phyloP scores from a whole-genome alignment of 2,797 vertebrate genomes.

The Liasis olivaceus region DNA sequence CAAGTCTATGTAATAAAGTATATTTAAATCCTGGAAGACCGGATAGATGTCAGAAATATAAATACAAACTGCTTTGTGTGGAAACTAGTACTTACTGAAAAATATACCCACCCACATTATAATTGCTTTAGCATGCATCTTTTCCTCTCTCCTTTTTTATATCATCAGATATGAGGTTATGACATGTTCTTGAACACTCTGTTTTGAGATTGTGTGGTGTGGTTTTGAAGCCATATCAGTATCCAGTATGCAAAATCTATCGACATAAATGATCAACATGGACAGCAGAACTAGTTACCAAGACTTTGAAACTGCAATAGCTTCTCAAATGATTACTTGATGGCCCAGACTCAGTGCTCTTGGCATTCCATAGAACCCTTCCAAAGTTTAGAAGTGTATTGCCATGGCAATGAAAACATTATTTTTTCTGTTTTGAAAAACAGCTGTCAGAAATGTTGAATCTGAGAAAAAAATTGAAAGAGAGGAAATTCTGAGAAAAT shows the following conservation, averaged over 20 bases:
- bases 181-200: not conserved
- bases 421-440: conserved; percentile 52
- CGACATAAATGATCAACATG: conserved; percentile 26
- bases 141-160: conserved; percentile 28
- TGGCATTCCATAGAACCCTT: conserved; percentile 31
- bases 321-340: conserved; percentile 13
- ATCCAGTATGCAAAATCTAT: not conserved
- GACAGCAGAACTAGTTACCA: not conserved
- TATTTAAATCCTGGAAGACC: not conserved
- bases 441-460: conserved; percentile 55
- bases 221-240: not conserved
- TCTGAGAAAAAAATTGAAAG: conserved; percentile 40
- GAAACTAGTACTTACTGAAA: conserved; percentile 52
- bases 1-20: not conserved
- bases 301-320: conserved; percentile 25
- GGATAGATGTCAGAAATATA: conserved; percentile 30
- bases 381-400: conserved; percentile 28
- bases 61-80: conserved; percentile 40
- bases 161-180: conserved; percentile 49
- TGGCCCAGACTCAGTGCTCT: conserved; percentile 47
- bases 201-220: not conserved
- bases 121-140: conserved; percentile 33
- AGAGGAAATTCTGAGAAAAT: conserved; percentile 77
- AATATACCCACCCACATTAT: conserved; percentile 56
- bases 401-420: conserved; percentile 58